Evolutionary conservation across 2,888 invertebrate genomes (phyloP).

Genomic region (Epsilonema sp.): DNA sequence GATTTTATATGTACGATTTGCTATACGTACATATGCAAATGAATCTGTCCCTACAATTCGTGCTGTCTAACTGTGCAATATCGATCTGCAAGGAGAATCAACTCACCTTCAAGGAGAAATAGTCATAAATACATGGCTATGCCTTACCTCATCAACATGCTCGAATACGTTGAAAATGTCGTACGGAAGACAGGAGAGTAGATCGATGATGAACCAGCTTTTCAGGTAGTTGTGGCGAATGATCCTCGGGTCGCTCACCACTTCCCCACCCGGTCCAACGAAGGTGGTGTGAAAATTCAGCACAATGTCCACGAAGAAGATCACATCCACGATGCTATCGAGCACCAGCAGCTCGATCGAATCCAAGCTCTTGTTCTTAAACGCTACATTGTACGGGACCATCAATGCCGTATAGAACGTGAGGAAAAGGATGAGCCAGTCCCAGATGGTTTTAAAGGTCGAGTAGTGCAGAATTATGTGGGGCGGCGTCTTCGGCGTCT

Average conservation of each 20-base stretch:
- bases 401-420: conserved; percentile 97
- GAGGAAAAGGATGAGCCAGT: conserved; percentile 98
- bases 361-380: conserved; percentile 90
- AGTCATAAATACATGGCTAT: too few relatives aligned
- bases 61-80: too few relatives aligned
- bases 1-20: too few relatives aligned
- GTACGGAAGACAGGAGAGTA: conserved; percentile 94
- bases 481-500: conserved; percentile 97
- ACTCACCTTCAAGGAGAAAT: not conserved
- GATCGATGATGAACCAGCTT: conserved; percentile 98
- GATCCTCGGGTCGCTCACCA: conserved; percentile 94
- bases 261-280: conserved; percentile 60
- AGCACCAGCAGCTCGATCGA: conserved; percentile 32
- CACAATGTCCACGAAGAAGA: conserved; percentile 99
- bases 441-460: conserved; percentile 85
- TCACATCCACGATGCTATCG: conserved; percentile 86
- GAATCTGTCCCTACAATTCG: too few relatives aligned
- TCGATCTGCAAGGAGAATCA: too few relatives aligned
- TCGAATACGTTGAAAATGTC: conserved; percentile 99
- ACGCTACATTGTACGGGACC: conserved; percentile 99
- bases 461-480: conserved; percentile 99
- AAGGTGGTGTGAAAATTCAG: conserved; percentile 99
- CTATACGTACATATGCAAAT: too few relatives aligned
- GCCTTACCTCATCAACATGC: conserved; percentile 59
- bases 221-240: conserved; percentile 96